A percentile compares a stretch with the other conserved stretches of the same genome.
These are phyloP conservation scores for Drosophila pseudotalamancana DNA, from an alignment of 2,888 invertebrate species.

Conservation along the genomic window DNA sequence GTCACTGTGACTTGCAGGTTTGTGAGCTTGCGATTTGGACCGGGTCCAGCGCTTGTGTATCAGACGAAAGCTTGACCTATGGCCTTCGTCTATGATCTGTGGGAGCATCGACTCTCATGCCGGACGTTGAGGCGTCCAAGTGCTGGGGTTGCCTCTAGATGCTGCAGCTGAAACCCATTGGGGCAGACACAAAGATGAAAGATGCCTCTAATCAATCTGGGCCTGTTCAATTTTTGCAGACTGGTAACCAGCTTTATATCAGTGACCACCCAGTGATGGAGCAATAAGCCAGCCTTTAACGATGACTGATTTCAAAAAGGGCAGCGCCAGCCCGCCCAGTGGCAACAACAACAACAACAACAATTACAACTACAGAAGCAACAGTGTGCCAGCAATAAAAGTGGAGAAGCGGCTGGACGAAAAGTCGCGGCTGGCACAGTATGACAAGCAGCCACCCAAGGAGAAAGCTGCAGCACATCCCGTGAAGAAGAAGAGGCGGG, in stretches of 20 bases:
- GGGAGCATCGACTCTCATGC: not conserved
- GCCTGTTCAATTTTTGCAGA: constrained; percentile 28
- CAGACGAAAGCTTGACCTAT: constrained; percentile 2
- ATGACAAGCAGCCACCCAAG: constrained; percentile 32
- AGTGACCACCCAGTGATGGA: constrained; percentile 48
- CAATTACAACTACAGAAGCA: constrained; percentile 19
- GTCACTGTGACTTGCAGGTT: constrained; percentile 33
- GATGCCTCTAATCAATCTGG: not conserved
- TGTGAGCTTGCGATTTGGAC: no score
- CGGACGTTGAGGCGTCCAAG: no score
- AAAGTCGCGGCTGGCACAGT: constrained; percentile 16
- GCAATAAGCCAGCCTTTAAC: constrained; percentile 33
- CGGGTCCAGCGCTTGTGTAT: no score
- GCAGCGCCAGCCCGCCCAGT: constrained; percentile 25
- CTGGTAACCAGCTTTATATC: constrained; percentile 13
- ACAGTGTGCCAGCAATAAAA: constrained; percentile 7
- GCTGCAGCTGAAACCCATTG: no score
- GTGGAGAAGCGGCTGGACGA: constrained; percentile 34
- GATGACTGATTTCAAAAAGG: constrained; percentile 67
- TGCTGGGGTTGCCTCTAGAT: no score
- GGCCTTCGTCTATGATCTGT: constrained; percentile 2
- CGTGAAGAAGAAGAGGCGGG: constrained; percentile 70
- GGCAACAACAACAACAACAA: constrained; percentile 19
- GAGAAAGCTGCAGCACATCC: constrained; percentile 25
- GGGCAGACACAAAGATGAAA: no score